Base-by-base conservation (phyloP, 2,888 invertebrate species). In the Drosophila colorata region DNA sequence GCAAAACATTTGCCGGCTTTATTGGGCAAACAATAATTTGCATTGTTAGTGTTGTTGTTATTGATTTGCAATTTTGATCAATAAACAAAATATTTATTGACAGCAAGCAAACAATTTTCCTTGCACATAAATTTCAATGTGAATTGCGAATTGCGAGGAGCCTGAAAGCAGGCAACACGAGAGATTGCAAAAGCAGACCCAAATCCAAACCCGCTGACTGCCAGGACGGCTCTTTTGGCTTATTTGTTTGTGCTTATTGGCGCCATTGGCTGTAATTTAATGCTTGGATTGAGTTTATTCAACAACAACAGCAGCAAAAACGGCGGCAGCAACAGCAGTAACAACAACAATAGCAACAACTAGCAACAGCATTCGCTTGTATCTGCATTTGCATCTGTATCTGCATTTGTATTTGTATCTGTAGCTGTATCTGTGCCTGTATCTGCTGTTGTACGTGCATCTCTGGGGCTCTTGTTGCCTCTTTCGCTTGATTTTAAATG, bases 231-330 rank as follows among this genome's bases (percentile, higher is more conserved):
- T 59, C 68, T 73, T 73, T 73, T 56, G 51, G 47, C 48, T 68
- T 75, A 61, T 69, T 76, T 79, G 66, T 71, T 74, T 61, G 63
- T 78, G 60, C 60, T 76, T 68, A 60, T 68, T 72, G 80, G 71
- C 73, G 67, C 67, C 77, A 83, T 67, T 86, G 80, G 74, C 77
- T 68, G 75, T 81, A 85, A 83, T 88, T 88, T 88, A 87, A 81
- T 85, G 88, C 88, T 69, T 84, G 73, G 76, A 77, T 86, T 78
- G 80, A 77, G 84, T 80, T 83, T 80, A 73, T 76, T 87, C 65
- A 80, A 78, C 77, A 81, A 53, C 72, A 69, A 38, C 61, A 52
- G 4, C 51, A 63, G 18, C 52, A 55, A 9, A 44, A 51, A n/a
- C n/a, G 18, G 6, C 38, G 14, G 2, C 14, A 25, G 8, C 11